phyloP scores from a whole-genome alignment of 2,797 vertebrate species.

The Nothura maculosa region DNA sequence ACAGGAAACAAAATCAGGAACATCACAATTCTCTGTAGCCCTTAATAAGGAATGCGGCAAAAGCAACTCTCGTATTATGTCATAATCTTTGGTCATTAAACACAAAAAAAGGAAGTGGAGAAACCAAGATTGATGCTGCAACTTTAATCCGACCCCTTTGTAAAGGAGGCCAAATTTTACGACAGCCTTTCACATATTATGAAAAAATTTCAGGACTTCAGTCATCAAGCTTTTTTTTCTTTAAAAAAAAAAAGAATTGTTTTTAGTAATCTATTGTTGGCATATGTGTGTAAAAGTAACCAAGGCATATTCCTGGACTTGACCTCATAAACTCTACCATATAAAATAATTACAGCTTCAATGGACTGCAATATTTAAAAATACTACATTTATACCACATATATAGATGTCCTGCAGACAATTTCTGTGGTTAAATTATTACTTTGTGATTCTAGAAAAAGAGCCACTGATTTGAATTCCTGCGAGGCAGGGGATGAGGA shows the following conservation, averaged over 20 bases:
- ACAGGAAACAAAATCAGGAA: background rate
- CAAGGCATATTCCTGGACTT: background rate
- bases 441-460: background rate
- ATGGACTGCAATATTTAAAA: background rate
- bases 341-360: background rate
- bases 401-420: background rate
- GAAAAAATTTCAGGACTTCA: background rate
- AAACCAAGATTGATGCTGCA: too few species aligned
- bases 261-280: background rate
- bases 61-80: too few species aligned
- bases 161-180: too few species aligned
- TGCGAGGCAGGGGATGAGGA: background rate
- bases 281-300: background rate
- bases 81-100: too few species aligned
- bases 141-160: too few species aligned
- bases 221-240: background rate
- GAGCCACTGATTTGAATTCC: background rate
- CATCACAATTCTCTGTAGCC: background rate
- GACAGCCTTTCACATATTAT: too few species aligned
- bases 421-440: background rate
- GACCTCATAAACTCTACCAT: background rate
- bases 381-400: background rate
- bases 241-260: rapidly evolving
- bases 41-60: background rate
- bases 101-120: too few species aligned